Conservation (phyloP, 2,888 invertebrate species). For the Sesia apiformis region DNA sequence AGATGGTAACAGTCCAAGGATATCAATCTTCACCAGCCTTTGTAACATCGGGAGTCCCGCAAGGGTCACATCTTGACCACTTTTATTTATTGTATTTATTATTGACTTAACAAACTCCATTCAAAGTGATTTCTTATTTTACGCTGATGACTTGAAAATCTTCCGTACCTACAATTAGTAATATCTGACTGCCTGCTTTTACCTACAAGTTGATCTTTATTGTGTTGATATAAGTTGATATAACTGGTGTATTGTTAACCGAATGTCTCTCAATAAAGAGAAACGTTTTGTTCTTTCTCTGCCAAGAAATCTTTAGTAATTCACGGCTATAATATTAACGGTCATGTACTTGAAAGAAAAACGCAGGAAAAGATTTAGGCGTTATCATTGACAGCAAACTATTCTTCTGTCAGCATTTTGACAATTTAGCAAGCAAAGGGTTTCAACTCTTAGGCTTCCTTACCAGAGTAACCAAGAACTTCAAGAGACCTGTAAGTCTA, state of each 20-base stretch:
- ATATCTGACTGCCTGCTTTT: not conserved
- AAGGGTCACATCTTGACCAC: slow-evolving; percentile 4
- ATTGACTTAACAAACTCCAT: not conserved
- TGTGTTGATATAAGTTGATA: too few relatives aligned
- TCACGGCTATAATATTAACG: not conserved
- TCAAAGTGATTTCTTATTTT: not conserved
- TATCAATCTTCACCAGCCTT: not conserved
- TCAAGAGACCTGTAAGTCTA: not conserved
- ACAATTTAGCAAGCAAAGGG: not conserved
- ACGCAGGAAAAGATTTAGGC: not conserved
- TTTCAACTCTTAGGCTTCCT: not conserved
- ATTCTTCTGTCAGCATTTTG: not conserved
- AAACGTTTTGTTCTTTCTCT: not conserved
- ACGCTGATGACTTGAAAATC: slow-evolving; percentile 4
- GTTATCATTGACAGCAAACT: not conserved
- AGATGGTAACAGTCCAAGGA: slow-evolving; percentile 3
- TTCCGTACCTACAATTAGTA: not conserved
- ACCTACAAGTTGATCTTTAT: not conserved
- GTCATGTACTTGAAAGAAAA: not conserved
- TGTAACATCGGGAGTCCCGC: slow-evolving; percentile 2
- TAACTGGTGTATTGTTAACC: not conserved
- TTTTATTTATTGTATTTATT: slow-evolving; percentile 2
- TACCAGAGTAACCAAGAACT: not conserved
- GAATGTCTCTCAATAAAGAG: not conserved
- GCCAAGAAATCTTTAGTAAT: too few relatives aligned